Conservation (phyloP, 2,797 vertebrate genomes). For the Mallotus villosus region DNA sequence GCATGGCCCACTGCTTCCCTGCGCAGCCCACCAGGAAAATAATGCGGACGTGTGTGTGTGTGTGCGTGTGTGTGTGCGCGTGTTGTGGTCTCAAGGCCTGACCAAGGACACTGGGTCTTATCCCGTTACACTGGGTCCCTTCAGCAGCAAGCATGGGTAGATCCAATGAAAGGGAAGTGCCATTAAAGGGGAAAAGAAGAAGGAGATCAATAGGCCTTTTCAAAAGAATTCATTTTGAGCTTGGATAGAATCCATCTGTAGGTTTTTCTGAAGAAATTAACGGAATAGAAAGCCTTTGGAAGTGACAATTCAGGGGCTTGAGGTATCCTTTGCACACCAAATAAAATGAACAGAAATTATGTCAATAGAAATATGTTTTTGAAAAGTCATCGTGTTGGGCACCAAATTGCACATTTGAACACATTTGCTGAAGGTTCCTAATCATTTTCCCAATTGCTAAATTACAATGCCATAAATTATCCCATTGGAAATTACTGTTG, state of each 20-base stretch:
- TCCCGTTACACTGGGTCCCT: conserved; percentile 36
- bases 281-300: conserved; percentile 60
- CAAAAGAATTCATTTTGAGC: conserved; percentile 80
- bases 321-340: conserved; percentile 77
- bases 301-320: conserved; percentile 63
- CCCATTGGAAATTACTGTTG: no score
- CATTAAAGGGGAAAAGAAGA: conserved; percentile 46
- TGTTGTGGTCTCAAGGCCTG: conserved; percentile 12
- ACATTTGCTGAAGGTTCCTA: no score
- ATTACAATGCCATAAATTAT: no score
- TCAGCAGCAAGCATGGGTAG: conserved; percentile 14
- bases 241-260: conserved; percentile 79
- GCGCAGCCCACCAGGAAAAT: conserved; percentile 43
- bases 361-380: conserved; percentile 20
- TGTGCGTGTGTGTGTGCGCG: conserved; percentile 3
- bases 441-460: no score
- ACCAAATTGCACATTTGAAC: no score
- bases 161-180: conserved; percentile 50
- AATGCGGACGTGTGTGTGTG: conserved; percentile 28
- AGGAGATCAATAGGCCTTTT: conserved; percentile 65
- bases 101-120: conserved; percentile 54
- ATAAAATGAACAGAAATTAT: conserved; percentile 73
- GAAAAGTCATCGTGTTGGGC: no score
- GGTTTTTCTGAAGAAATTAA: conserved; percentile 61
- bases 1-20: conserved; percentile 63